These are phyloP conservation scores for Thamnophis sirtalis DNA, from an alignment of 2,113 vertebrate genomes.

Conservation along the genomic window DNA sequence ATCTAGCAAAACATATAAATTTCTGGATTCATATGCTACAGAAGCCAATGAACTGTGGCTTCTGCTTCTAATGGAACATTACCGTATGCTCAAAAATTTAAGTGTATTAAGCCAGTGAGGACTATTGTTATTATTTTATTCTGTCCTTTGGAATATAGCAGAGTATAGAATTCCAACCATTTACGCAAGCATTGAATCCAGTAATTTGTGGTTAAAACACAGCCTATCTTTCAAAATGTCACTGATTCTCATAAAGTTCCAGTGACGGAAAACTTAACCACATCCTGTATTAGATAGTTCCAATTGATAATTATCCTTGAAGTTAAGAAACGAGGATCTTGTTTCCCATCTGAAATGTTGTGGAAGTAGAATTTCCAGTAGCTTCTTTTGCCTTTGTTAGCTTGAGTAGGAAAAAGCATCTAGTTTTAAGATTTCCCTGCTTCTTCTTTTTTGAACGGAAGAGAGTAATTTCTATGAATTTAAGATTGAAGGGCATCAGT, in stretches of 20 bases:
- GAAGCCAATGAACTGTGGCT: background rate
- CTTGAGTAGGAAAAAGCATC: background rate
- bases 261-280: slow-evolving; percentile 21
- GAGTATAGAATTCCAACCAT: slow-evolving; percentile 8
- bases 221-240: slow-evolving; percentile 17
- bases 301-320: slow-evolving; percentile 15
- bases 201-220: slow-evolving; percentile 34
- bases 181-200: slow-evolving; percentile 1
- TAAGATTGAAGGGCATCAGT: background rate
- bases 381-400: background rate
- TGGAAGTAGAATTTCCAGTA: slow-evolving; percentile 8
- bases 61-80: background rate
- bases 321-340: background rate
- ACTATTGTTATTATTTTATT: slow-evolving; percentile 7
- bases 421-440: background rate
- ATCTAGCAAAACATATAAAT: background rate
- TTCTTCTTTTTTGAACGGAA: background rate
- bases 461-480: background rate
- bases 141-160: background rate
- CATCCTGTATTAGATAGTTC: slow-evolving; percentile 24
- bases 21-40: background rate
- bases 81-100: background rate
- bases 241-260: slow-evolving; percentile 8
- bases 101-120: background rate
- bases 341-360: slow-evolving; percentile 11